Base-by-base conservation (phyloP, 2,888 invertebrate species). In the Lasioglossum marginatum region DNA sequence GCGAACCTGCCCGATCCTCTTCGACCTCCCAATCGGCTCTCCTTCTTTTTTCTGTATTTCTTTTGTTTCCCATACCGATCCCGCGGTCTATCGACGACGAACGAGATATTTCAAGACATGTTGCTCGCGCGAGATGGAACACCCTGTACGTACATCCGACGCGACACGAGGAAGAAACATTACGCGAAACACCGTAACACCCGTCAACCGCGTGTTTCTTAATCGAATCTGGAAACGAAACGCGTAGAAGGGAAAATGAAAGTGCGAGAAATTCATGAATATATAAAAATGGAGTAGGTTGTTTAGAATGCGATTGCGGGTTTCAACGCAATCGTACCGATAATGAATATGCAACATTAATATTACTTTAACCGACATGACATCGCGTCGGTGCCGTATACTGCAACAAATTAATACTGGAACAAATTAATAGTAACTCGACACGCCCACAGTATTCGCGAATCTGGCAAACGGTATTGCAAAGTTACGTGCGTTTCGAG, bases 241-340 rank as follows among this genome's bases (percentile, higher is more conserved):
- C 37, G 23, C 34, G 23, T 34, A 34, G n/a, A 68, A 37, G 68
- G 68, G 37, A 68, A 68, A 68, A 68, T 68, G 68, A 68, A 68
- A 68, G 68, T 68, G 19, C 23, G 23, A 37, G 37, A 37, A 34
- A 68, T 37, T 68, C 23, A 68, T 68, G 68, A 37, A 68, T 68
- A 37, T 37, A 34, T 34, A 37, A 37, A 66, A 66, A 37, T 19
- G 37, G 23, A 68, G 68, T 68, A 68, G 68, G 68, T 23, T 37
- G 68, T 37, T 8, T 4, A 23, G 68, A 68, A 68, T 37, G 68
- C 16, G 31, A 66, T 31, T 2, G 68, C 10, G 23, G 37, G 37
- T 37, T 37, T 37, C 37, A 8, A 68, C 23, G 68, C 68, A 68
- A 68, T n/a, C 68, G 37, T 68, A 68, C 4, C 37, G 23, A 34